Conservation (phyloP, 2,888 invertebrate genomes). For the Drosophila pegasa region DNA sequence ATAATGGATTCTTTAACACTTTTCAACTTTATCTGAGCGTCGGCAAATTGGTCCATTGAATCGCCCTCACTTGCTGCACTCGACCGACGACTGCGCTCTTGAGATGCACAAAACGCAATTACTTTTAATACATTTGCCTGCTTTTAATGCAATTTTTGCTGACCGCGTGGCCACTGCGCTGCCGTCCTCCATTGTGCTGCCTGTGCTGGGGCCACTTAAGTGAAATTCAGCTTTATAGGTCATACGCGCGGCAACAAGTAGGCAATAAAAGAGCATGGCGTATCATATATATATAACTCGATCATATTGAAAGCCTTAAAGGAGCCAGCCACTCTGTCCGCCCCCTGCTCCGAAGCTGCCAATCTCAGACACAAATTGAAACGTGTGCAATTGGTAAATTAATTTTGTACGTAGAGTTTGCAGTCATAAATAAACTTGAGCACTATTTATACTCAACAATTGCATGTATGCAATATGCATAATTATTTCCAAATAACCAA, state of each 20-base stretch:
- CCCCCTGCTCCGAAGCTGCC: too few relatives aligned
- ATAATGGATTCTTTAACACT: slow-evolving; percentile 11
- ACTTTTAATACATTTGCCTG: slow-evolving; percentile 43
- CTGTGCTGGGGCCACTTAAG: slow-evolving; percentile 58
- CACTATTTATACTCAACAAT: not conserved
- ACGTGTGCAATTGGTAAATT: not conserved
- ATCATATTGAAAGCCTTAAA: not conserved
- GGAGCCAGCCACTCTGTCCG: not conserved
- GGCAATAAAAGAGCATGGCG: slow-evolving; percentile 5
- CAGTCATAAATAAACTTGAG: too few relatives aligned
- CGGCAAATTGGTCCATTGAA: slow-evolving; percentile 47
- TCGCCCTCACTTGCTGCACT: slow-evolving; percentile 18
- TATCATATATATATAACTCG: slow-evolving; percentile 10
- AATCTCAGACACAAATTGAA: not conserved
- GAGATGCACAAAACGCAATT: slow-evolving; percentile 62
- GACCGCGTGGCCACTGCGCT: slow-evolving; percentile 22
- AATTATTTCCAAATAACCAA: not conserved
- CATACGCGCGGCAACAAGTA: slow-evolving; percentile 10
- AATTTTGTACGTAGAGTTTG: not conserved
- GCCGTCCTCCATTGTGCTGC: not conserved
- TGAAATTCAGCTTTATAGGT: slow-evolving; percentile 64
- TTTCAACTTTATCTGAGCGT: slow-evolving; percentile 7
- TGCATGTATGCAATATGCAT: not conserved
- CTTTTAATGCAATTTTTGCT: slow-evolving; percentile 65
- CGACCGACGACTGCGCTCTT: slow-evolving; percentile 23